These are phyloP conservation scores for Rhea pennata DNA, from an alignment of 2,113 vertebrate species.

Conservation along the genomic window DNA sequence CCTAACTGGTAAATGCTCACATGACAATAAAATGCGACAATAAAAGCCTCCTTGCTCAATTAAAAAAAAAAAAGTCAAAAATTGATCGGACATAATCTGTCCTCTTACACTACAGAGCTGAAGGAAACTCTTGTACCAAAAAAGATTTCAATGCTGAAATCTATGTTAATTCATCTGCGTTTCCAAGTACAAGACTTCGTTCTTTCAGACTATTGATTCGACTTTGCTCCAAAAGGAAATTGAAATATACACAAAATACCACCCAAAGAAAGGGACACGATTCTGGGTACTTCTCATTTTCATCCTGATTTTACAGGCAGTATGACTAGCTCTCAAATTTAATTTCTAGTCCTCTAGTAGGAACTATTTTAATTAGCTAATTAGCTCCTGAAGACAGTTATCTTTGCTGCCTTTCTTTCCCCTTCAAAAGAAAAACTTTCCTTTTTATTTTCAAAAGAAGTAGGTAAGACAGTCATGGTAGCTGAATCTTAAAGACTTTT, in stretches of 20 bases:
- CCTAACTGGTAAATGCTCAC: neutral
- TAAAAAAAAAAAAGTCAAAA: neutral
- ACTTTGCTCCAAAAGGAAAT: neutral
- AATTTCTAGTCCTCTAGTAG: neutral
- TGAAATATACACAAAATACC: slow-evolving; percentile 12
- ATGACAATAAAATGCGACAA: neutral
- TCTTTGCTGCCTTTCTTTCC: neutral
- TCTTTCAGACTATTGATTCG: neutral
- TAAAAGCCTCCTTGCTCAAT: neutral
- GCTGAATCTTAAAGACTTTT: neutral
- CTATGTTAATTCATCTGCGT: neutral
- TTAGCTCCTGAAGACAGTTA: neutral
- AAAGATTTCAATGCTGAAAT: neutral
- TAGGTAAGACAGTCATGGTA: neutral
- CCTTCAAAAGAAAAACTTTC: neutral
- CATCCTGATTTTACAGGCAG: neutral
- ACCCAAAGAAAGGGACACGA: neutral
- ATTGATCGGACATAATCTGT: neutral
- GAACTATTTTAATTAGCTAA: neutral
- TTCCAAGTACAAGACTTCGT: neutral
- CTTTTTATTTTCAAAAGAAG: neutral
- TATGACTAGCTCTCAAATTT: neutral
- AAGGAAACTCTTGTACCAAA: neutral
- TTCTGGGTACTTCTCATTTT: neutral
- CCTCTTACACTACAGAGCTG: neutral